A percentile compares a stretch with the other conserved stretches of the same genome.
Conservation (phyloP, 1,140 invertebrate species). For the Drosophila orosa region DNA sequence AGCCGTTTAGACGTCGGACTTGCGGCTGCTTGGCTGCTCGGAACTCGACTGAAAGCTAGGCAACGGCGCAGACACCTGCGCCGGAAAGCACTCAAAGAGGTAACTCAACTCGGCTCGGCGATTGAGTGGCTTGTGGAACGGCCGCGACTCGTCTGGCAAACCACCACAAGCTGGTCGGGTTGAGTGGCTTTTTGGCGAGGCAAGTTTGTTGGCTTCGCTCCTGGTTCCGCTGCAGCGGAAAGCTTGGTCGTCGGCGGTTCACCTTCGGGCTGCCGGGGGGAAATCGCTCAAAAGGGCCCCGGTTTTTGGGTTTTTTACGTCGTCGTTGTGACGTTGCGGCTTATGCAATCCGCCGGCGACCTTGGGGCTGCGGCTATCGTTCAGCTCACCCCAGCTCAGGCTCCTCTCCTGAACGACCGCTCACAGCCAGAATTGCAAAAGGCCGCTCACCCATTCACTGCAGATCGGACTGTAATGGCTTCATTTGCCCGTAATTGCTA, state of each 20-base stretch:
- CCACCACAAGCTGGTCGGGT: background rate
- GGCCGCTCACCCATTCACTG: conserved; percentile 52
- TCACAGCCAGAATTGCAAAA: conserved; percentile 52
- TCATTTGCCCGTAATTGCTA: conserved; percentile 46
- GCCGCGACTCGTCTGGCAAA: conserved; percentile 49
- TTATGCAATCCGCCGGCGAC: conserved; percentile 66
- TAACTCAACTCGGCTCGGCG: conserved; percentile 30
- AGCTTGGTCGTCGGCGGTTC: conserved; percentile 51
- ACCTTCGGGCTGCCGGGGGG: conserved; percentile 54
- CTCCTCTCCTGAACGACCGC: conserved; percentile 36
- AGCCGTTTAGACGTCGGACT: conserved; percentile 40
- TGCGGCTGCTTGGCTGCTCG: conserved; percentile 49
- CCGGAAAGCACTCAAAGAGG: conserved; percentile 32
- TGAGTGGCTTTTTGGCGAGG: conserved; percentile 10
- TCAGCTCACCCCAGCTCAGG: conserved; percentile 20
- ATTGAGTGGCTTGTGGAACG: conserved; percentile 48
- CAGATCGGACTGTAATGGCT: conserved; percentile 41
- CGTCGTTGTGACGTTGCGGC: conserved; percentile 51
- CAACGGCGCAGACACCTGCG: conserved; percentile 40
- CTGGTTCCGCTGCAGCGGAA: conserved; percentile 35
- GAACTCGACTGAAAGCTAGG: conserved; percentile 64
- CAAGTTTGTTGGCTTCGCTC: conserved; percentile 76
- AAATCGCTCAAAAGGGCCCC: conserved; percentile 39
- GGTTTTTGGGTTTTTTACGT: conserved; percentile 56
- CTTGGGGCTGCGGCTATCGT: conserved; percentile 42